These are phyloP conservation scores for Laticauda colubrina DNA, from an alignment of 2,113 vertebrate genomes.

Conservation along the genomic window DNA sequence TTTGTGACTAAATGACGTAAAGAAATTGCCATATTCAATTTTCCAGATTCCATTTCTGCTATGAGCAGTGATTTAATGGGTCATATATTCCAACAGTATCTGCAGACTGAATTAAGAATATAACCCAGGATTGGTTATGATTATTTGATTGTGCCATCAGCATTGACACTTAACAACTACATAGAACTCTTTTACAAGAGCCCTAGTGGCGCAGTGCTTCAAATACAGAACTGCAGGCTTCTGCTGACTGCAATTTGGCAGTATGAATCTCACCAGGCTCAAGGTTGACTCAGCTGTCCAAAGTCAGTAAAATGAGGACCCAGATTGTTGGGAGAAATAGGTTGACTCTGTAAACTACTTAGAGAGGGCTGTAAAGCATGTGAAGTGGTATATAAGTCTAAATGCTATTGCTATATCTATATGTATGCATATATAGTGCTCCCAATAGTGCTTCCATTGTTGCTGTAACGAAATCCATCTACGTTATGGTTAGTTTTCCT, in stretches of 20 bases:
- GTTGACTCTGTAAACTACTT: no score
- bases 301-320: no score
- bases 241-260: no score
- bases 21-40: background rate
- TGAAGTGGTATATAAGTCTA: no score
- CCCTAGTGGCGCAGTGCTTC: no score
- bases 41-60: background rate
- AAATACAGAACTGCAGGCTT: no score
- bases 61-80: background rate
- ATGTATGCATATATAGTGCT: background rate
- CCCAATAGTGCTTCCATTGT: background rate
- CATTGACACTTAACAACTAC: background rate
- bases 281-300: no score
- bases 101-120: background rate
- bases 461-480: background rate
- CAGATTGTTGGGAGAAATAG: no score
- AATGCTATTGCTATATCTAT: background rate
- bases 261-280: no score
- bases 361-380: no score
- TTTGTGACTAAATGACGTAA: background rate
- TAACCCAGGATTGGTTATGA: background rate
- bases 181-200: background rate
- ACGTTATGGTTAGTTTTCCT: background rate
- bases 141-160: background rate
- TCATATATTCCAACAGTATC: background rate